Evolutionary conservation across 2,797 vertebrate genomes (phyloP).

Genomic region (Characodon lateralis): DNA sequence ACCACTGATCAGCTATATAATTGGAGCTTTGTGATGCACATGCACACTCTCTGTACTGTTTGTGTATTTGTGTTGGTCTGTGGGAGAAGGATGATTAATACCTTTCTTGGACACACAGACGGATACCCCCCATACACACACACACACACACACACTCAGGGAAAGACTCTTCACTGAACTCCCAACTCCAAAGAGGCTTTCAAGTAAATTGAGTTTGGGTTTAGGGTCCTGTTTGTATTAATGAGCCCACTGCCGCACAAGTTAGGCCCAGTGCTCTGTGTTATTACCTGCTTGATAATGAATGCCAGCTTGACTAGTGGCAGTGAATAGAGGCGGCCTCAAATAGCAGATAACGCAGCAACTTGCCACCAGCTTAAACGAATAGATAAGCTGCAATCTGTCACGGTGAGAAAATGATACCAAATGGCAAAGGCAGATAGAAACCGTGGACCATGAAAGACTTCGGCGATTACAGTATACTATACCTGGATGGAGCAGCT

Average conservation of each 20-base stretch:
- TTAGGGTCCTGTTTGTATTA: conserved; percentile 80
- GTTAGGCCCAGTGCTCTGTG: conserved; percentile 71
- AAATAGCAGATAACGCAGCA: conserved; percentile 44
- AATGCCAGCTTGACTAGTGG: conserved; percentile 71
- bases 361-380: conserved; percentile 49
- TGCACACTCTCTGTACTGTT: conserved; percentile 31
- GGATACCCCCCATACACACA: conserved; percentile 2
- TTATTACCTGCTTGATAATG: conserved; percentile 78
- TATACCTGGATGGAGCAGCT: conserved; percentile 35
- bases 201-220: conserved; percentile 80
- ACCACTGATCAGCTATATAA: conserved; percentile 71
- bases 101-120: conserved; percentile 55
- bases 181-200: conserved; percentile 75
- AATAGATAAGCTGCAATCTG: conserved; percentile 46
- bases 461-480: conserved; percentile 21
- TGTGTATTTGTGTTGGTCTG: conserved; percentile 48
- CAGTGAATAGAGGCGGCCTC: conserved; percentile 53
- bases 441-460: conserved; percentile 28
- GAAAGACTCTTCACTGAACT: conserved; percentile 56
- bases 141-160: conserved; percentile 16
- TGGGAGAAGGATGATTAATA: conserved; percentile 71
- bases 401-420: conserved; percentile 35
- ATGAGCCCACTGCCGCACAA: conserved; percentile 70
- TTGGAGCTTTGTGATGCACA: conserved; percentile 72
- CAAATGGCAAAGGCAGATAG: conserved; percentile 21